Evolutionary conservation across 2,888 invertebrate species (phyloP).

Genomic region (Dascillus cervinus): DNA sequence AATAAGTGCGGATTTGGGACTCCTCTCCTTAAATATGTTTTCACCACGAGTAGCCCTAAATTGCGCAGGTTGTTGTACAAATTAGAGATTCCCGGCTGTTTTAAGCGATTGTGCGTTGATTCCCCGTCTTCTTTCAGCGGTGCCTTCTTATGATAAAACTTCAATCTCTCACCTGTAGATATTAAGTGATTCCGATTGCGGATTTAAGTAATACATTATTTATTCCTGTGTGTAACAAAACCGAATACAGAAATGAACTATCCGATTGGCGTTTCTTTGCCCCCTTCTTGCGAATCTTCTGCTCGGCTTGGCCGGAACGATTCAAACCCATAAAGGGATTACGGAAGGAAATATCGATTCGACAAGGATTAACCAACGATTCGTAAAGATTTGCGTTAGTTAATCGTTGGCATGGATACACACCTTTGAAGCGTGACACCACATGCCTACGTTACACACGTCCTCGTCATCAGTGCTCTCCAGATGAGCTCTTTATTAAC

Average conservation of each 20-base stretch:
- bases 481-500: slow-evolving; percentile 2
- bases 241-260: no score
- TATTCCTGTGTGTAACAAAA: no score
- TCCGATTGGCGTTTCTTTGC: no score
- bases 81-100: slow-evolving; percentile 14
- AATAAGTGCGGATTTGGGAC: neutral
- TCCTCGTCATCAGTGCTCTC: slow-evolving; percentile 6
- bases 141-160: slow-evolving; percentile 43
- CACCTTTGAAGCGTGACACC: slow-evolving; percentile 17
- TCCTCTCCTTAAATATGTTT: no score
- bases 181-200: slow-evolving; percentile 17
- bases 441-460: slow-evolving; percentile 1
- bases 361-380: slow-evolving; percentile 26
- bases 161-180: slow-evolving; percentile 40
- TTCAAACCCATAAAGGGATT: no score
- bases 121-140: slow-evolving; percentile 46
- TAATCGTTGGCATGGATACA: slow-evolving; percentile 38
- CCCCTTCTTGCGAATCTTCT: neutral
- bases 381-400: slow-evolving; percentile 31
- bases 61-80: slow-evolving; percentile 9
- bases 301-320: no score
- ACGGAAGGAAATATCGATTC: slow-evolving; percentile 23
- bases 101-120: slow-evolving; percentile 32
- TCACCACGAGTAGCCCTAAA: slow-evolving; percentile 8
- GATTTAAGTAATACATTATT: no score